Base-by-base conservation (phyloP, 2,797 vertebrate species). In the Halcyon chelicuti region DNA sequence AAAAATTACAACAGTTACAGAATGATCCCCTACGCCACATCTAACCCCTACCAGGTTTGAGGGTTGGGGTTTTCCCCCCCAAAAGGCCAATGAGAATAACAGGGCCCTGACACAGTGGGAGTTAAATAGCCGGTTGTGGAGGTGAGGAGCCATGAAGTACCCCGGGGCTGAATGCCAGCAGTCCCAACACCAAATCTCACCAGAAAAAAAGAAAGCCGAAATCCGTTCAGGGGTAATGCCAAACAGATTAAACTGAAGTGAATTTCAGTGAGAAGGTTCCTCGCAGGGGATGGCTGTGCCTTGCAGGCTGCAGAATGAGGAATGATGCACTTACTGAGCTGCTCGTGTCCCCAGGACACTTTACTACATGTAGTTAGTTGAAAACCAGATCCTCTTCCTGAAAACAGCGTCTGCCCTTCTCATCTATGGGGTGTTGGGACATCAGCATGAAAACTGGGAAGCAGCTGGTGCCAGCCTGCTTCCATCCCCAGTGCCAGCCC, bases 371-470 rank as follows among this genome's bases (percentile, higher is more conserved):
- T 16, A 39, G 26, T 28, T 40, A 39, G 23, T 20, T 60, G 49
- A 49, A 60, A 46, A 46, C 78, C 78, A 47, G 40, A 75, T 49
- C 44, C 22, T 66, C 55, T n/a, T 37, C 44, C 63, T 4, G 0
- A 42, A 26, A 31, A 46, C 15, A 19, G 6, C 23, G 39, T 14
- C 88, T 77, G 39, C 42, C 47, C 33, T 66, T 51, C 37, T 22
- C 7, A 1, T 9, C 28, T 19, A 4, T 0, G 0, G 37, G 12
- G 14, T 25, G 67, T 51, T 49, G 39, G 72, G 60, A 17, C 5
- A 21, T 17, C 57, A 14, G 35, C 5, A 8, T 8, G 22, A 35
- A 39, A 40, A 60, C 0, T 2, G 47, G 62, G 74, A 68, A 39
- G 8, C 20, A 60, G 39, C 52, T 44, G 72, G 72, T 31, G 49